Evolutionary conservation across 64 coral and sea anemone species (phyloP), one percentile per base, ranked within the genome.

Genomic region (Astreopora myriophthalma): DNA sequence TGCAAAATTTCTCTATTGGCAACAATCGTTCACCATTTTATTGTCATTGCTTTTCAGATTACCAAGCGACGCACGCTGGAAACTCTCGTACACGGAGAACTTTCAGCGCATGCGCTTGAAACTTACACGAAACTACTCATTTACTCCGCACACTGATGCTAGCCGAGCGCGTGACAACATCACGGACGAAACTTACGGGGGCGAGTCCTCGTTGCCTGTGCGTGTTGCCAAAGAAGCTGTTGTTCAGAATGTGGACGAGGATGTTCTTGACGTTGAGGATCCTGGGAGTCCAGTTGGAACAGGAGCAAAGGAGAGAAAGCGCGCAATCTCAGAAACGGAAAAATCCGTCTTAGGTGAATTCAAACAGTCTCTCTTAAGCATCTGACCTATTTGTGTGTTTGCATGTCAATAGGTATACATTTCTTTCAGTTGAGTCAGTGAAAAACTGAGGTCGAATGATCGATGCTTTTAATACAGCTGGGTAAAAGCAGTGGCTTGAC

Each of bases 71-170:
- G 36, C 71, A 22, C 76, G 93, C 38, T 99, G 97, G 97, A 99
- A 99, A 71, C 88, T 99, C 19, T 95, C 97, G 14, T 91, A 91
- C 70, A 91, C 81, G 4, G 97, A 99, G 60, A 99, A 89, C 8
- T 95, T 99, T 75, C 94, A 95, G 9, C 94, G 97, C 86, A 99
- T 99, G 97, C 93, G 97, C 30, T 76, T 99, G 26, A 99, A 95
- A 63, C 55, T 99, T 9, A 93, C 86, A 20, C 97, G 76, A 65
- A 99, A 99, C 75, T 81, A 93, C 63, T 79, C 84, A 28, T 99
- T 95, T 31, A 89, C 84, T 8, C 84, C 66, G 24, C 97, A 99
- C 33, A 25, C 51, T 24, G 97, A 99, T 32, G 97, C 97, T 2
- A 99, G 97, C 29, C 73, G 23, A 10, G 24, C 61, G 48, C 87